A percentile compares a stretch with the other conserved stretches of the same genome.
phyloP scores from a whole-genome alignment of 2,113 vertebrate species.

The Hippopotamus amphibius region DNA sequence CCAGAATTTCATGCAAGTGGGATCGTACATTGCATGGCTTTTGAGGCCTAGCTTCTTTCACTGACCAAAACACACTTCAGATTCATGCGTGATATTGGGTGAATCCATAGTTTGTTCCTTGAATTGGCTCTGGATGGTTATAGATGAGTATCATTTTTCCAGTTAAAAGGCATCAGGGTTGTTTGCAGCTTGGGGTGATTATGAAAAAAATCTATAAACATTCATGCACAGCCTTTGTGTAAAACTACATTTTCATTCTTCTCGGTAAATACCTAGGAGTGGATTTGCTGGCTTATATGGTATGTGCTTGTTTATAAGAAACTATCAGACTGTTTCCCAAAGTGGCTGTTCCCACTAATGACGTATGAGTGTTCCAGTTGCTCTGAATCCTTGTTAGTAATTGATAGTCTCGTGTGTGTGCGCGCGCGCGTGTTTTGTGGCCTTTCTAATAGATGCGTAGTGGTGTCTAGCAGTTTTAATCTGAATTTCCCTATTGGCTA shows the following conservation, averaged over 20 bases:
- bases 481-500: not conserved
- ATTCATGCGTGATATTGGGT: not conserved
- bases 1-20: not conserved
- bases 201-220: not conserved
- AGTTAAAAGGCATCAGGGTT: not conserved
- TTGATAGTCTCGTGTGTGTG: not conserved
- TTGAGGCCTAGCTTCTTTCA: not conserved
- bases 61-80: not conserved
- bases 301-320: not conserved
- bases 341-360: not conserved
- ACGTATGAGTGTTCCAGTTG: not conserved
- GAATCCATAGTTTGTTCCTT: not conserved
- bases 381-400: not conserved
- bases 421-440: not conserved
- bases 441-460: not conserved
- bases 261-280: not conserved
- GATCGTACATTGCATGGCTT: not conserved
- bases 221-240: not conserved
- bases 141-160: not conserved
- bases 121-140: not conserved
- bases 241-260: not conserved
- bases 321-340: not conserved
- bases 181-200: not conserved
- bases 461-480: not conserved
- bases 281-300: not conserved